Base-by-base conservation (phyloP, 2,797 vertebrate species). In the Pelodytes ibericus region DNA sequence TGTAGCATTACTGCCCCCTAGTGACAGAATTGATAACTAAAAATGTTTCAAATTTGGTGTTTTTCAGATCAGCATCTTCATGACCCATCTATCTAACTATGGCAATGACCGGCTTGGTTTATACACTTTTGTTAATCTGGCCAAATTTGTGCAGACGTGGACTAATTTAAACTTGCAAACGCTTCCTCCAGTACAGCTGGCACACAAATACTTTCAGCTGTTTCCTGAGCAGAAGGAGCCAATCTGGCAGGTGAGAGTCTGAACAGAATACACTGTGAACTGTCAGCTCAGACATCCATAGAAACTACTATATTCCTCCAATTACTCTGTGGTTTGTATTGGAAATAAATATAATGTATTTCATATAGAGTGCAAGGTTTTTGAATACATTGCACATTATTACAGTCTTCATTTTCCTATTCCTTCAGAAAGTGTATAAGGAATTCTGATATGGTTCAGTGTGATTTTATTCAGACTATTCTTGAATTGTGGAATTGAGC, bases 11-110 rank as follows among this genome's bases (percentile, higher is more conserved):
- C 80, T 88, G 87, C 85, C 88, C 84, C 80, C 90, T 87, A 83
- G 80, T 73, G 87, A 56, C 39, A n/a, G 5, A 3, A 2, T 24
- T 4, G 39, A 31, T 62, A 70, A 74, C 77, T 18, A 27, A 56
- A 36, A 65, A 7, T 2, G 30, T 30, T 56, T 11, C 10, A 44
- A 77, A 27, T 80, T 78, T 66, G 72, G 73, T 77, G 16, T 79
- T 49, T 81, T 82, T 1, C 83, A 98, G 97, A 95, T 97, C 74
- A 98, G 96, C 87, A 95, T 98, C 88, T 99, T 98, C 85, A 98
- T 99, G 97, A 99, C 96, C 18, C 97, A 99, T 87, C 85, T 99
- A 79, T 96, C 95, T 0, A 97, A 96, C 83, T 97, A 96, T 0
- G 95, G 95, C 11, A 96, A 97, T 1, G 95, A 99, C 77, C 94